Percentiles rank a stretch among this genome's conserved stretches.
These are phyloP conservation scores for Tetragnatha versicolor DNA, from an alignment of 1,140 invertebrate genomes.

Conservation along the genomic window DNA sequence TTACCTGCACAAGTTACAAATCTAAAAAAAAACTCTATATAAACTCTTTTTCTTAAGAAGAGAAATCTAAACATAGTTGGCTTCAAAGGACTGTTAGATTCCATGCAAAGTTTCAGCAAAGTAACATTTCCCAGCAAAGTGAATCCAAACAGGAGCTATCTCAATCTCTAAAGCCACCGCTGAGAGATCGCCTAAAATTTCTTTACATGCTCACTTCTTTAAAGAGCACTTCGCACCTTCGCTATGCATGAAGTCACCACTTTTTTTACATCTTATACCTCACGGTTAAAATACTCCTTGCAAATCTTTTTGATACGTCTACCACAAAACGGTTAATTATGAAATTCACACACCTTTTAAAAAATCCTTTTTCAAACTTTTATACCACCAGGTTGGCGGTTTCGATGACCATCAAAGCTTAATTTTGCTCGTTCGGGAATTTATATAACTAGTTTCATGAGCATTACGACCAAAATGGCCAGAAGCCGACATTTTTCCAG, in stretches of 20 bases:
- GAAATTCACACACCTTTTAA: constrained; percentile 16
- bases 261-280: constrained; percentile 31
- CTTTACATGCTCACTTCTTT: constrained; percentile 1
- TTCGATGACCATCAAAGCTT: too few species aligned
- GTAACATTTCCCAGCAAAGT: constrained; percentile 36
- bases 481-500: too few species aligned
- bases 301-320: constrained; percentile 37
- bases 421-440: too few species aligned
- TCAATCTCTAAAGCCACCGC: constrained; percentile 25
- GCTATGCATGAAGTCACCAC: constrained; percentile 11
- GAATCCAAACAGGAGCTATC: constrained; percentile 29
- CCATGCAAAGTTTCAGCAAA: constrained; percentile 25
- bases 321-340: background rate
- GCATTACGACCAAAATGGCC: too few species aligned
- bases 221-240: background rate
- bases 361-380: constrained; percentile 29
- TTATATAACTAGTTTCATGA: too few species aligned
- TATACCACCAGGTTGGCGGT: constrained; percentile 6
- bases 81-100: background rate
- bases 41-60: too few species aligned
- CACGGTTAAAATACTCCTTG: constrained; percentile 20
- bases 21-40: too few species aligned
- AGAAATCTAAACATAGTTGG: background rate
- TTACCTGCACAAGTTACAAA: constrained; percentile 27
- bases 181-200: constrained; percentile 50